phyloP scores from a whole-genome alignment of 2,888 invertebrate species.

The Norana najaformis region DNA sequence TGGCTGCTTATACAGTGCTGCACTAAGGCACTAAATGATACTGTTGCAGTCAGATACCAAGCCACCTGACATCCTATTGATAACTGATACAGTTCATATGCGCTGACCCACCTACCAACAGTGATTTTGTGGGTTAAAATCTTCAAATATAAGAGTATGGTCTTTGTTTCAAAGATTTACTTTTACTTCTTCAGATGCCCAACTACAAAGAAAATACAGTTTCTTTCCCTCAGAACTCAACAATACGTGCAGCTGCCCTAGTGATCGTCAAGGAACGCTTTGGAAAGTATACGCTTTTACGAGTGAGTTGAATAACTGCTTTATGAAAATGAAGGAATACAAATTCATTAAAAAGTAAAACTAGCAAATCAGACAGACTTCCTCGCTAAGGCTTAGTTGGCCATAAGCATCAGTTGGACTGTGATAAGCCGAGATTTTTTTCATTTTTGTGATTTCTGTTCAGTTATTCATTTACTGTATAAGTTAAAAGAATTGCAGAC shows the following conservation, averaged over 20 bases:
- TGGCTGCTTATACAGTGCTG: too few species aligned
- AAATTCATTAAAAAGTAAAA: background rate
- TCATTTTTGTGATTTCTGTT: background rate
- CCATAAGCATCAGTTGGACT: background rate
- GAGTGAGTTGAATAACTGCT: slow-evolving; percentile 65
- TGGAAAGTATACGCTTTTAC: slow-evolving; percentile 80
- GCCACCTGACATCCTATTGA: background rate
- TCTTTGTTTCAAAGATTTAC: background rate
- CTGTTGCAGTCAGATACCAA: too few species aligned
- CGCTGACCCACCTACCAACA: background rate
- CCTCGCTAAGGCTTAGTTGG: background rate
- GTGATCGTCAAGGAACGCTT: slow-evolving; percentile 86
- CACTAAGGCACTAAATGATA: too few species aligned
- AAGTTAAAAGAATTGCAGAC: background rate
- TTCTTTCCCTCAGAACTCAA: slow-evolving; percentile 28
- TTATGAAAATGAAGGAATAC: background rate
- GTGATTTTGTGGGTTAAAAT: background rate
- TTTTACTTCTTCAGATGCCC: slow-evolving; percentile 16
- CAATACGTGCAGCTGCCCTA: slow-evolving; percentile 76
- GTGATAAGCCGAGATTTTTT: too few species aligned
- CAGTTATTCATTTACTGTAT: background rate
- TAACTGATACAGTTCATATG: background rate
- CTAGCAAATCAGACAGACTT: background rate
- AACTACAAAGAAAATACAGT: slow-evolving; percentile 21
- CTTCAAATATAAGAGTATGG: background rate